A percentile compares a stretch with the other conserved stretches of the same genome.
Evolutionary conservation across 2,797 vertebrate genomes (phyloP).

Genomic region (Chanos chanos): DNA sequence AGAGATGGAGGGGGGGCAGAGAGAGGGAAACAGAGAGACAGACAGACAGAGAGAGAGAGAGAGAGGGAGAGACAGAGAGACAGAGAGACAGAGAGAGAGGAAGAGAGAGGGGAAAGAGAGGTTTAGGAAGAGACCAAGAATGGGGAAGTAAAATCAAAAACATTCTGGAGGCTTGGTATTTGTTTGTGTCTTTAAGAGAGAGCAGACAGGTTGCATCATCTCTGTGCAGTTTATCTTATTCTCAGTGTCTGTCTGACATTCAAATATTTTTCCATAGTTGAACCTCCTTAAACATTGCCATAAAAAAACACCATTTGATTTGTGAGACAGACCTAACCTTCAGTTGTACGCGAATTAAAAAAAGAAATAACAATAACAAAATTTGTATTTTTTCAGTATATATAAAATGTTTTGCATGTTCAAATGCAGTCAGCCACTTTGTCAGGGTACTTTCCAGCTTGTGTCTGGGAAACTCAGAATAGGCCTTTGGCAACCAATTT

Average conservation of each 20-base stretch:
- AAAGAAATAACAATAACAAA: too few species aligned
- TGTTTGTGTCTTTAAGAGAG: constrained; percentile 20
- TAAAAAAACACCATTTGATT: too few species aligned
- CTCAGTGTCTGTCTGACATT: constrained; percentile 4
- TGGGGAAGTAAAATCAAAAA: constrained; percentile 31
- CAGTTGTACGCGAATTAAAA: too few species aligned
- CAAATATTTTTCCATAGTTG: constrained; percentile 12
- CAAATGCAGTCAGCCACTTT: too few species aligned
- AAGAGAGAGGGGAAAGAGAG: constrained; percentile 8
- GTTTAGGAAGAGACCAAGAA: constrained; percentile 8
- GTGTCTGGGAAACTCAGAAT: too few species aligned
- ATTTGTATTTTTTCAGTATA: too few species aligned
- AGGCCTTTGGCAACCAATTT: too few species aligned
- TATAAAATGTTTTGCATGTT: too few species aligned
- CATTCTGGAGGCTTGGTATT: constrained; percentile 22
- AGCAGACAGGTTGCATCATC: constrained; percentile 32
- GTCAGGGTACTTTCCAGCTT: too few species aligned
- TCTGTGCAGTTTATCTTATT: constrained; percentile 22
- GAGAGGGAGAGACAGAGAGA: too few species aligned
- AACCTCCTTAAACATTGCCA: background rate
- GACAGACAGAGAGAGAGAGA: too few species aligned
- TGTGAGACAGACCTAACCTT: too few species aligned
- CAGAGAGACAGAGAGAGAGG: constrained; percentile 13
- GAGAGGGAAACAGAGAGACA: background rate
- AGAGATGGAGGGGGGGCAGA: background rate